Conservation (phyloP, 2,797 vertebrate species). For the Chiroxiphia lanceolata region DNA sequence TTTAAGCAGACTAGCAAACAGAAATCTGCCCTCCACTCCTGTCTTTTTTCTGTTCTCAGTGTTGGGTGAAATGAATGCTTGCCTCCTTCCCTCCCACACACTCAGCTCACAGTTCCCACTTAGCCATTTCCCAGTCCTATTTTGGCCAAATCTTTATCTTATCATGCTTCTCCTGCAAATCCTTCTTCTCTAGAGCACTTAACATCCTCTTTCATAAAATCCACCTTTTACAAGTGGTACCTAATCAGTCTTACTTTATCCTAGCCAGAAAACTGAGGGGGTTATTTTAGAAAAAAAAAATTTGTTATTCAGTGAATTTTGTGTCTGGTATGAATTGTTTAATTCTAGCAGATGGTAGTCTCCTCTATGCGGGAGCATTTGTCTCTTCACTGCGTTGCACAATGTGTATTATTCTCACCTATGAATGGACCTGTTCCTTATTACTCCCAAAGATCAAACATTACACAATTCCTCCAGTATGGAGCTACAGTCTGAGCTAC, state of each 20-base stretch:
- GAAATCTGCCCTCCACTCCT: neutral
- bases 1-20: neutral
- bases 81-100: conserved; percentile 12
- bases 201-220: neutral
- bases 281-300: neutral
- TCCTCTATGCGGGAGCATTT: neutral
- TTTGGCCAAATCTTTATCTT: conserved; percentile 43
- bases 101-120: conserved; percentile 2
- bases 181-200: conserved; percentile 2
- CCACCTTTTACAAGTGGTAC: neutral
- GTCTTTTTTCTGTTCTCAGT: neutral
- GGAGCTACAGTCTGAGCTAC: neutral
- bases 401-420: conserved; percentile 42
- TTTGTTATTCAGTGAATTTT: neutral
- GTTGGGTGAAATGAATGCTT: neutral
- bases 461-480: neutral
- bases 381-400: conserved; percentile 3
- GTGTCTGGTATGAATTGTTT: neutral
- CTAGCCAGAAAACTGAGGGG: neutral
- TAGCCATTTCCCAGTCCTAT: conserved; percentile 32
- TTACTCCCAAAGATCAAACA: conserved; percentile 33
- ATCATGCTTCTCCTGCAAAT: conserved; percentile 20
- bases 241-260: neutral
- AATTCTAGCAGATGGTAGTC: neutral
- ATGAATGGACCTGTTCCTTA: neutral